A percentile compares a stretch with the other conserved stretches of the same genome.
These are phyloP conservation scores for Charadrius vociferus DNA, from an alignment of 2,113 vertebrate species.

Conservation along the genomic window DNA sequence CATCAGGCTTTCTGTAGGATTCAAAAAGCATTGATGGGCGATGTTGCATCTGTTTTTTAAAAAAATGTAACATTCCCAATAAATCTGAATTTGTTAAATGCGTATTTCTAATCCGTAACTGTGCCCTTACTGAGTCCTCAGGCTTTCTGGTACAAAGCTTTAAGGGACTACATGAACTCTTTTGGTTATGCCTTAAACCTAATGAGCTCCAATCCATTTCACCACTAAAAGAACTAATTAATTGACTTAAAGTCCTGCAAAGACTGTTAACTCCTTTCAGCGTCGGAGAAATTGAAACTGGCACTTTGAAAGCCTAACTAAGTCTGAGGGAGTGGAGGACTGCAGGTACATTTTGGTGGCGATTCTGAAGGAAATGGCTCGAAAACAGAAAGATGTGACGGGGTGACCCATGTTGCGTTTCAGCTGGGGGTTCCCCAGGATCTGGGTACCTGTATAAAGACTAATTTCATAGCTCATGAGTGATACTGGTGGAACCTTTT, in stretches of 20 bases:
- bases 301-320: too few species aligned
- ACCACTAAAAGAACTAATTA: background rate
- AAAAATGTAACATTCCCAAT: background rate
- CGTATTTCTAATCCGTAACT: background rate
- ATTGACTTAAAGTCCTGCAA: background rate
- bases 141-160: background rate
- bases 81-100: background rate
- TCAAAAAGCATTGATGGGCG: background rate
- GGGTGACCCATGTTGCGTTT: background rate
- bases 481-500: background rate
- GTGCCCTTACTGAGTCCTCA: background rate
- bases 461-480: background rate
- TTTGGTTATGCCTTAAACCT: background rate
- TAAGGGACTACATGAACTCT: background rate
- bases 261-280: background rate
- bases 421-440: background rate
- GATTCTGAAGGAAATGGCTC: background rate
- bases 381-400: rapidly evolving
- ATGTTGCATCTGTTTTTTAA: background rate
- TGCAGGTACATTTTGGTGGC: rapidly evolving
- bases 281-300: background rate
- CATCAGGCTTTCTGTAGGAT: background rate
- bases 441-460: background rate
- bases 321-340: background rate
- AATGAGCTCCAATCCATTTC: background rate